Conservation (phyloP, 2,113 vertebrate species). For the Lota lota region DNA sequence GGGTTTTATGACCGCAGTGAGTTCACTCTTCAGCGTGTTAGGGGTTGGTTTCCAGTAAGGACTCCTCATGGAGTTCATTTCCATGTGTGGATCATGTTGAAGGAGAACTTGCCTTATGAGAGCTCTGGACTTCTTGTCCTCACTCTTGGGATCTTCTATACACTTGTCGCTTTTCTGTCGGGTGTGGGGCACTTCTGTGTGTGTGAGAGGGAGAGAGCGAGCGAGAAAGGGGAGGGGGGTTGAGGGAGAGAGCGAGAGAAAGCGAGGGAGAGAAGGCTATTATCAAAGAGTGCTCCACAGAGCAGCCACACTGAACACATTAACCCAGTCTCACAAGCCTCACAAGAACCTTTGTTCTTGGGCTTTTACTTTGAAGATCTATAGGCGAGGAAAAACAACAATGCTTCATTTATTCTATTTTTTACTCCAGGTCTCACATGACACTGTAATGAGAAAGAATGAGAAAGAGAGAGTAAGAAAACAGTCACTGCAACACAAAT, state of each 20-base stretch:
- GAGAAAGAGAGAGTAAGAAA: constrained; percentile 13
- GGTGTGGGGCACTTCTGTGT: constrained; percentile 81
- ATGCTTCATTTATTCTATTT: constrained; percentile 80
- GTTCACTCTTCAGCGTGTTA: too few species aligned
- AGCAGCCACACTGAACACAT: constrained; percentile 33
- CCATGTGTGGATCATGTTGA: not conserved
- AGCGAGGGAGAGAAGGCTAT: constrained; percentile 48
- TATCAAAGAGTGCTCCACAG: constrained; percentile 60
- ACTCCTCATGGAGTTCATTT: too few species aligned
- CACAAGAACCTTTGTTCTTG: constrained; percentile 78
- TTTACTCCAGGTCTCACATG: constrained; percentile 63
- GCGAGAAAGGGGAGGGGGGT: constrained; percentile 4
- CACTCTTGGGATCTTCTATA: constrained; percentile 83
- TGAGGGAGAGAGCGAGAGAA: constrained; percentile 7
- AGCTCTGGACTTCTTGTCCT: constrained; percentile 87
- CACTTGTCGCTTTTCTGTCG: constrained; percentile 87
- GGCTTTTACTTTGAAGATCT: constrained; percentile 78
- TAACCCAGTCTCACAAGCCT: constrained; percentile 61
- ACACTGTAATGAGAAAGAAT: constrained; percentile 46
- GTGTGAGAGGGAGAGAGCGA: constrained; percentile 21
- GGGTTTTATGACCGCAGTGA: too few species aligned
- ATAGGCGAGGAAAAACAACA: constrained; percentile 72
- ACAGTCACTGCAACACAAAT: constrained; percentile 57
- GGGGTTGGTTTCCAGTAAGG: too few species aligned
- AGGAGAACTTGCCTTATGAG: constrained; percentile 80